Evolutionary conservation across 2,797 vertebrate genomes (phyloP).

Genomic region (Acanthurus leucopareius): DNA sequence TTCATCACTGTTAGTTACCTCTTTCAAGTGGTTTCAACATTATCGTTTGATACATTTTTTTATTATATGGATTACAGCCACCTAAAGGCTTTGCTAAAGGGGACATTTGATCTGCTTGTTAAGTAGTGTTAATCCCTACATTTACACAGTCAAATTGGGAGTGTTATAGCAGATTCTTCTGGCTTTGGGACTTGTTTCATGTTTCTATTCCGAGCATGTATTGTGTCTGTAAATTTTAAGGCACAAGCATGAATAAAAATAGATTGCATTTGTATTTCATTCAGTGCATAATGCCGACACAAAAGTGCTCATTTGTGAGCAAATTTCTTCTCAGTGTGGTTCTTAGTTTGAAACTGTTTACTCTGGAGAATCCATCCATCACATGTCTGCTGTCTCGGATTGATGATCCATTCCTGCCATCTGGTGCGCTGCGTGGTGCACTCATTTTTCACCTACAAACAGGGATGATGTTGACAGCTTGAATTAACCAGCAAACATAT

Average conservation of each 20-base stretch:
- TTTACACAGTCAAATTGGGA: background rate
- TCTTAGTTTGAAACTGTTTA: slow-evolving; percentile 78
- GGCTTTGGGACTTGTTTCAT: background rate
- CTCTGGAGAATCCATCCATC: slow-evolving; percentile 83
- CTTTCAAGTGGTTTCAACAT: background rate
- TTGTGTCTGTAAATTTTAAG: background rate
- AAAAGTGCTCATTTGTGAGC: slow-evolving; percentile 69
- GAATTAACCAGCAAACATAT: slow-evolving; percentile 84
- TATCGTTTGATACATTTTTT: background rate
- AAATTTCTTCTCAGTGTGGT: slow-evolving; percentile 75
- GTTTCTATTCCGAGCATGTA: background rate
- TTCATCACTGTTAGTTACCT: background rate
- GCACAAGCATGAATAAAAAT: slow-evolving; percentile 21
- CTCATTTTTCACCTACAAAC: slow-evolving; percentile 86
- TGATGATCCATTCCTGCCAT: slow-evolving; percentile 85
- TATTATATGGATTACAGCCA: background rate
- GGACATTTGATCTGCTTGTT: slow-evolving; percentile 1
- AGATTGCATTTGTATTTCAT: slow-evolving; percentile 25
- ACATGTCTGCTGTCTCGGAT: slow-evolving; percentile 81
- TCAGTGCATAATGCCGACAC: slow-evolving; percentile 43
- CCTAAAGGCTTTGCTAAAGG: background rate
- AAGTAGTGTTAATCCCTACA: background rate
- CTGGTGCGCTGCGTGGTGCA: slow-evolving; percentile 84
- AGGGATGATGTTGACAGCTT: slow-evolving; percentile 83
- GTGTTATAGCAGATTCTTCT: background rate